Percentiles rank a stretch among this genome's conserved stretches.
Conservation (phyloP, 1,140 invertebrate species). For the Orchestia grillus region DNA sequence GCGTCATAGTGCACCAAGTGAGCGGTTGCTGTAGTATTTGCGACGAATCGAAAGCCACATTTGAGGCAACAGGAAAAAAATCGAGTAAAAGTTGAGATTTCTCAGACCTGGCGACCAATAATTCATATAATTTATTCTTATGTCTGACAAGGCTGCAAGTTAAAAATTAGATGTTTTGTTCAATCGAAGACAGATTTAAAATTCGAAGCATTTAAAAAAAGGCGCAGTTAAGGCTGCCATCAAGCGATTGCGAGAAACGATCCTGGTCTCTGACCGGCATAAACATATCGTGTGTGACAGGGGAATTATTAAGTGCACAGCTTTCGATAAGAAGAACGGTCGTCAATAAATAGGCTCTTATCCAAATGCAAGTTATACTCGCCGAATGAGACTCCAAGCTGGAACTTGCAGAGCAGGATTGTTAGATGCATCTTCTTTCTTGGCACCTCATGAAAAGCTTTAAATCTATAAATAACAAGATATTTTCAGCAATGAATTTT, state of each 20-base stretch:
- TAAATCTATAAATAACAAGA: background rate
- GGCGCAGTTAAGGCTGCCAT: background rate
- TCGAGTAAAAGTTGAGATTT: conserved; percentile 9
- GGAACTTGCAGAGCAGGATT: background rate
- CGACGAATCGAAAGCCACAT: background rate
- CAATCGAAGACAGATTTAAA: conserved; percentile 46
- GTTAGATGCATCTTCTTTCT: background rate
- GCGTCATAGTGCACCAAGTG: background rate
- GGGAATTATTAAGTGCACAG: conserved; percentile 39
- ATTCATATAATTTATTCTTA: conserved; percentile 44
- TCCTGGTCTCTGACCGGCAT: conserved; percentile 24
- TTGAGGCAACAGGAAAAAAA: background rate
- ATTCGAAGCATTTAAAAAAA: conserved; percentile 27
- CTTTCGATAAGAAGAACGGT: conserved; percentile 28
- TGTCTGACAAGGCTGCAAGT: conserved; percentile 26
- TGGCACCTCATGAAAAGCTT: background rate
- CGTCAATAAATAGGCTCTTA: conserved; percentile 36
- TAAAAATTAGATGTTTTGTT: conserved; percentile 20
- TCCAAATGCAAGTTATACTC: conserved; percentile 32
- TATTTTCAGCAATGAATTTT: background rate
- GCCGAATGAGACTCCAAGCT: background rate
- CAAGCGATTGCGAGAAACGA: background rate
- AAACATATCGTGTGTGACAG: conserved; percentile 39
- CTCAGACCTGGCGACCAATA: background rate
- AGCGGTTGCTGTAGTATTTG: background rate